phyloP scores from a whole-genome alignment of 2,113 vertebrate species.

The Macaca nemestrina region DNA sequence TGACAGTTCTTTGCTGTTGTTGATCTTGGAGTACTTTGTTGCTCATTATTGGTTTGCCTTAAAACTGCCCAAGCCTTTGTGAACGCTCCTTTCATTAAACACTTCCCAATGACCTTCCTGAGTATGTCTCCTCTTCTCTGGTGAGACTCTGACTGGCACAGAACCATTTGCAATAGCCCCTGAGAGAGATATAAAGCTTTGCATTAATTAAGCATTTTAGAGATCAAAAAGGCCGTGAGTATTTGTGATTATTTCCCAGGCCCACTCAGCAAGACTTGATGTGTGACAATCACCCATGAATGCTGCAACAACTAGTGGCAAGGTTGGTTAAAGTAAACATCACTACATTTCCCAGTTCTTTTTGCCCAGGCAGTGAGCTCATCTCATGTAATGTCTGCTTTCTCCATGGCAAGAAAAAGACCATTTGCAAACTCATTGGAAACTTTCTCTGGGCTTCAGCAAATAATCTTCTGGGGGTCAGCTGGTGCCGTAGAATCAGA shows the following conservation, averaged over 20 bases:
- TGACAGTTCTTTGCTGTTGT: background rate
- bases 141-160: background rate
- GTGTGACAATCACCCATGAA: background rate
- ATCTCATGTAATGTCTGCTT: background rate
- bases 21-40: background rate
- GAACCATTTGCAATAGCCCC: background rate
- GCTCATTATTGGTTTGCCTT: background rate
- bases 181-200: background rate
- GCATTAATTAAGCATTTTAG: background rate
- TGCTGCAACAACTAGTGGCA: background rate
- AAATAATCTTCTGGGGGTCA: slow-evolving; percentile 58
- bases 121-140: background rate
- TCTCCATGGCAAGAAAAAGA: background rate
- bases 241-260: background rate
- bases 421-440: slow-evolving; percentile 30
- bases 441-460: background rate
- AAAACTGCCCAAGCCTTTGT: background rate
- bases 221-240: background rate
- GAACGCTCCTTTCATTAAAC: background rate
- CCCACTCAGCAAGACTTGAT: background rate
- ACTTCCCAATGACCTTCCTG: background rate
- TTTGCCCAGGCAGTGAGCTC: background rate
- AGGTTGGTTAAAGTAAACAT: background rate
- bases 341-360: background rate
- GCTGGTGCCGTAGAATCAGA: background rate